Evolutionary conservation across 2,113 vertebrate genomes (phyloP), one percentile per base, ranked within the genome.

Genomic region (Redunca redunca): DNA sequence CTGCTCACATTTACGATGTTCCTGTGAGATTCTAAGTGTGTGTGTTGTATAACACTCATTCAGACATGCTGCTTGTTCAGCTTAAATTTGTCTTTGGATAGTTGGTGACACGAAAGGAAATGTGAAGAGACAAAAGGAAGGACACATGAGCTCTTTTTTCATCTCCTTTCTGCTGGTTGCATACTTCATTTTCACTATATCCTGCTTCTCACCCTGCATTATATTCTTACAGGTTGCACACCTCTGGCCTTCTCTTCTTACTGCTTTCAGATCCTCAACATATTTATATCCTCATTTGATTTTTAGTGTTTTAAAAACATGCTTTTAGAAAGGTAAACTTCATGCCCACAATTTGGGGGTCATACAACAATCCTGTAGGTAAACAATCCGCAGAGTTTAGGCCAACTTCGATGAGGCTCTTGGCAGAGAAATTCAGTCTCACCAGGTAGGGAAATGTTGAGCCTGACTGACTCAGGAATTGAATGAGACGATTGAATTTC

Each of bases 111-210:
- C 40, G 6, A 77, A 96, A 71, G 93, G 89, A 90, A 94, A 95
- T 60, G 85, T 87, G 82, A 97, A 80, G 67, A 81, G 94, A 97
- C 93, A 86, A 97, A 98, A 98, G 95, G 90, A 98, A 86, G 87
- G 46, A 71, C 46, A 36, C 46, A 2, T 53, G 36, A 28, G 40
- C 95, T 93, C 55, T 87, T 50, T 25, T 33, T 77, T 62, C 80
- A 9, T 87, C 62, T 19, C 84, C 53, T 95, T 88, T 50, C 48
- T 78, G 84, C 82, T 60, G 46, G 57, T 91, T 26, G 60, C 87
- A 78, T 96, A 33, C 85, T 97, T 97, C 92, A 58, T 91, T 88
- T 71, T 97, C 84, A 26, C 77, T 83, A 3, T 53, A 13, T 1
- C 67, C 57, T 7, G 62, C 16, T 48, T 48, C 87, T 71, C 26